Evolutionary conservation across 2,797 vertebrate species (phyloP).

Genomic region (Kryptolebias ocellatus): DNA sequence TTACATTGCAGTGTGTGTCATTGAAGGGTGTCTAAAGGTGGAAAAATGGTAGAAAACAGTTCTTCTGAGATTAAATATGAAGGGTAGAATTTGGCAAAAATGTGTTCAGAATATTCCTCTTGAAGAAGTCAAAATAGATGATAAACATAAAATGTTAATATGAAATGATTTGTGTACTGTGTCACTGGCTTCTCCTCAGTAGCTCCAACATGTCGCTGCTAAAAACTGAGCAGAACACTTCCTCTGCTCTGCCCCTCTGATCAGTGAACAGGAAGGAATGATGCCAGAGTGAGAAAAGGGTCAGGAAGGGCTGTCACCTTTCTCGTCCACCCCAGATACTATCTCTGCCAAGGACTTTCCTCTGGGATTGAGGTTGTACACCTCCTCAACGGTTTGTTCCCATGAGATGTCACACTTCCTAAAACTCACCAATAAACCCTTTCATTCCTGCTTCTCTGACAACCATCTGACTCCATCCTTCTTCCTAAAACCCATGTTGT

Average conservation of each 20-base stretch:
- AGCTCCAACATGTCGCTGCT: constrained; percentile 10
- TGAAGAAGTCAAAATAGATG: no score
- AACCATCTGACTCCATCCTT: constrained; percentile 17
- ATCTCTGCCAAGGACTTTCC: constrained; percentile 61
- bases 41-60: no score
- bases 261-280: constrained; percentile 63
- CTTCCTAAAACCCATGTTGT: background rate
- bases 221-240: constrained; percentile 40
- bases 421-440: constrained; percentile 56
- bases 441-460: constrained; percentile 26
- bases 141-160: no score
- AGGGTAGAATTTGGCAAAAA: no score
- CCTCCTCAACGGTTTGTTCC: constrained; percentile 67
- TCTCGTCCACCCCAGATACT: constrained; percentile 60
- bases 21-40: no score
- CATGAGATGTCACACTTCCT: constrained; percentile 68
- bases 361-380: constrained; percentile 67
- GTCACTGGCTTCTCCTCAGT: constrained; percentile 7
- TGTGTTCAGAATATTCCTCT: no score
- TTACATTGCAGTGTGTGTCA: no score
- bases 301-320: constrained; percentile 71
- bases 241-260: constrained; percentile 43
- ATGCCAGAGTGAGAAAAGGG: constrained; percentile 68
- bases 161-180: background rate
- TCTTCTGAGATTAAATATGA: no score